phyloP scores from a whole-genome alignment of 1,140 invertebrate species.

The Drosophila ironensis region DNA sequence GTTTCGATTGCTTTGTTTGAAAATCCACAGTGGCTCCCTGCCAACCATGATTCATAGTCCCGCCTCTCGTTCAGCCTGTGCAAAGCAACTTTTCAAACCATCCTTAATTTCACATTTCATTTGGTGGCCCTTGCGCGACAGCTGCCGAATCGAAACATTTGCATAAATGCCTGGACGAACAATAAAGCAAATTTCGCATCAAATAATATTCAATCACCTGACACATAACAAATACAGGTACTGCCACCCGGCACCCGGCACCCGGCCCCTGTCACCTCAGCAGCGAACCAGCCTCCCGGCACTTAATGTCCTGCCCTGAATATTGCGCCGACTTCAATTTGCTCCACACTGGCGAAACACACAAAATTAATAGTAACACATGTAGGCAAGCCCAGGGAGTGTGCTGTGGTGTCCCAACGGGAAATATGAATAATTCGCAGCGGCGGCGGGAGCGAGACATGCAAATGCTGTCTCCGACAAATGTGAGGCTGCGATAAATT shows the following conservation, averaged over 20 bases:
- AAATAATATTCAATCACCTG: slow-evolving; percentile 69
- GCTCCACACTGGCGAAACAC: slow-evolving; percentile 2
- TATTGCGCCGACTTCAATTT: slow-evolving; percentile 27
- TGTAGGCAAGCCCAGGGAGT: slow-evolving; percentile 15
- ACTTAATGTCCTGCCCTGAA: slow-evolving; percentile 21
- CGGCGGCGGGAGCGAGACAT: slow-evolving; percentile 44
- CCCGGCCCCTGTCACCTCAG: not conserved
- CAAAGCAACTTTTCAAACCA: not conserved
- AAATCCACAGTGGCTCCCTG: not conserved
- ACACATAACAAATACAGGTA: no score
- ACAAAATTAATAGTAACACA: slow-evolving; percentile 37
- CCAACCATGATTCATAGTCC: no score
- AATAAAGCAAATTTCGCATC: slow-evolving; percentile 55
- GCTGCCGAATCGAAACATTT: slow-evolving; percentile 51
- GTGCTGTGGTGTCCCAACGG: not conserved
- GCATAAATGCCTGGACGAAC: slow-evolving; percentile 47
- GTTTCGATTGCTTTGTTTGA: not conserved
- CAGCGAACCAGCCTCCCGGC: not conserved
- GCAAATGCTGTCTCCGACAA: slow-evolving; percentile 66
- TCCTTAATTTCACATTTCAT: slow-evolving; percentile 17
- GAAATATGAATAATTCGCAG: slow-evolving; percentile 73
- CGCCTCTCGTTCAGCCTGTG: not conserved
- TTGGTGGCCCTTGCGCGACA: slow-evolving; percentile 18
- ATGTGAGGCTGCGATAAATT: slow-evolving; percentile 72
- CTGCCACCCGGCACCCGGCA: no score